These are phyloP conservation scores for Hyphantria cunea DNA, from an alignment of 1,140 invertebrate genomes.

Conservation along the genomic window DNA sequence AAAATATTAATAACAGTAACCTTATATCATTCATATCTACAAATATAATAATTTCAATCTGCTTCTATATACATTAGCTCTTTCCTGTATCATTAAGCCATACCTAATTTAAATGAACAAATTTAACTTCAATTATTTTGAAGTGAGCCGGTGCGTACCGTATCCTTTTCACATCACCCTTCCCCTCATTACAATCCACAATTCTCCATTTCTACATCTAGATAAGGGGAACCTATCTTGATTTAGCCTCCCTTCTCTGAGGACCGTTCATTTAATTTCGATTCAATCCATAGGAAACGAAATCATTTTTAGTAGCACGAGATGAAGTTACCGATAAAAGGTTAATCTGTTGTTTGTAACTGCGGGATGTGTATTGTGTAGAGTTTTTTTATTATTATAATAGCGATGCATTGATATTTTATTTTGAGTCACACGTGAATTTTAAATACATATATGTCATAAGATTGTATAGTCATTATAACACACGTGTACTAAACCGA, in stretches of 20 bases:
- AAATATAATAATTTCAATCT: conserved; percentile 26
- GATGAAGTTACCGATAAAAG: conserved; percentile 68
- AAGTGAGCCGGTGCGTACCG: conserved; percentile 65
- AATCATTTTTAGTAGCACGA: conserved; percentile 57
- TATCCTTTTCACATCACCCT: conserved; percentile 75
- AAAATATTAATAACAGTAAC: not conserved
- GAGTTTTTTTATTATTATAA: conserved; percentile 12
- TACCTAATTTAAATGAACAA: conserved; percentile 72
- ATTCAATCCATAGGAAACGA: conserved; percentile 68
- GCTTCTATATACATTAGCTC: conserved; percentile 29
- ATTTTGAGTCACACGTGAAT: not conserved
- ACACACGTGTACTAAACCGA: too few species aligned
- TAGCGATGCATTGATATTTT: conserved; percentile 2
- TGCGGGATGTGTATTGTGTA: conserved; percentile 46
- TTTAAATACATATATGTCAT: conserved; percentile 1
- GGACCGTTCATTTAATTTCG: conserved; percentile 70
- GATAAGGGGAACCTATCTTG: conserved; percentile 74
- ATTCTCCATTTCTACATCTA: conserved; percentile 71
- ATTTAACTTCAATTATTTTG: conserved; percentile 80
- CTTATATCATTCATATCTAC: conserved; percentile 11
- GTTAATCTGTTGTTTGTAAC: conserved; percentile 64
- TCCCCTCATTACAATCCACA: conserved; percentile 75
- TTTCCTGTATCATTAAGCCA: conserved; percentile 41
- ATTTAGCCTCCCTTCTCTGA: conserved; percentile 54
- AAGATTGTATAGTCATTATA: too few species aligned